These are phyloP conservation scores for Artibeus lituratus DNA, from an alignment of 2,797 vertebrate species.

Conservation along the genomic window DNA sequence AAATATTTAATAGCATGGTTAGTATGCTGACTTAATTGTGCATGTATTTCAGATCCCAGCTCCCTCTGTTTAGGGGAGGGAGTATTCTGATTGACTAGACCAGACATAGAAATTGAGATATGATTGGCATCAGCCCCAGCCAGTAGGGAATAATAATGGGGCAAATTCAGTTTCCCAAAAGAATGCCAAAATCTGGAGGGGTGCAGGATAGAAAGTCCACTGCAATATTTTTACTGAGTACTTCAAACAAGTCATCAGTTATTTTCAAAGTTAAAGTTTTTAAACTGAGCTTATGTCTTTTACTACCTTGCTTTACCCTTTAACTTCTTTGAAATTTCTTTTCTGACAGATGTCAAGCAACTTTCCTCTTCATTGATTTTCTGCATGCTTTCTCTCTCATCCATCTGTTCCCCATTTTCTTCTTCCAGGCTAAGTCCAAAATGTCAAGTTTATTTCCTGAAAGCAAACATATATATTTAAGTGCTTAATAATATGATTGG, in stretches of 20 bases:
- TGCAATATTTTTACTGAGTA: neutral
- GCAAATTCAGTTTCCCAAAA: neutral
- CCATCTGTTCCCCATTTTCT: neutral
- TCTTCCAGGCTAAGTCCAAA: conserved; percentile 45
- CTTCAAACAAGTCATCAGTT: conserved; percentile 30
- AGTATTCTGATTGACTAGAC: neutral
- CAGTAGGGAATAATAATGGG: neutral
- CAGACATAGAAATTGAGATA: neutral
- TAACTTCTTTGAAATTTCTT: conserved; percentile 43
- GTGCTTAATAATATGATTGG: neutral
- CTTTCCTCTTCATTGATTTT: conserved; percentile 51
- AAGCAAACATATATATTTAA: neutral
- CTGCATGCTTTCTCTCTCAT: conserved; percentile 29
- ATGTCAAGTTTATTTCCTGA: conserved; percentile 2
- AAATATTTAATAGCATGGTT: neutral
- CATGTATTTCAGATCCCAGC: neutral
- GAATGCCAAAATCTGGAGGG: neutral
- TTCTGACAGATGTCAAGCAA: conserved; percentile 23
- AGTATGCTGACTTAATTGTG: neutral
- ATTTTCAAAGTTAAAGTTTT: conserved; percentile 14
- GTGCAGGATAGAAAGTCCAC: neutral
- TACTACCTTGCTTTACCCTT: conserved; percentile 53
- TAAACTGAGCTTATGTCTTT: neutral
- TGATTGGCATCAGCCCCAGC: neutral
- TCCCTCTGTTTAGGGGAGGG: neutral